Evolutionary conservation across 2,888 invertebrate genomes (phyloP).

Genomic region (Coenonympha glycerion): DNA sequence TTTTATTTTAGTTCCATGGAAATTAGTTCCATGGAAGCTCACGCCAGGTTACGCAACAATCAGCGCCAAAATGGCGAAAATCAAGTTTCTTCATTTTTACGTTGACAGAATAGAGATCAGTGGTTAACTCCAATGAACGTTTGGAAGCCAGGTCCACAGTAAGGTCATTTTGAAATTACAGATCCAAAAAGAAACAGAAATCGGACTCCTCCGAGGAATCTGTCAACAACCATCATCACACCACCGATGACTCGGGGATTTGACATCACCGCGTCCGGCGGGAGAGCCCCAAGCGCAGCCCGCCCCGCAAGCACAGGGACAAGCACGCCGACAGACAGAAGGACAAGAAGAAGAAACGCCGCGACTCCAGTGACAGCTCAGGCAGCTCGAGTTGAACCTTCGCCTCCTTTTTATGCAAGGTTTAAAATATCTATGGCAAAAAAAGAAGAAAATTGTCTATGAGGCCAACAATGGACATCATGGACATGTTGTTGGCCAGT

Average conservation of each 20-base stretch:
- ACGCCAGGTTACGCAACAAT: no score
- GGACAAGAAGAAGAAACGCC: conserved; percentile 48
- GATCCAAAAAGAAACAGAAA: conserved; percentile 58
- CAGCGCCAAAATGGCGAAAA: no score
- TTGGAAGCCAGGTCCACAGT: no score
- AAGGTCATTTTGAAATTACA: conserved; percentile 33
- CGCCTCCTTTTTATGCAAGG: neutral
- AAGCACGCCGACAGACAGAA: conserved; percentile 44
- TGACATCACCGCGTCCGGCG: conserved; percentile 68
- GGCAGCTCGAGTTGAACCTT: conserved; percentile 60
- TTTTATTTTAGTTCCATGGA: no score
- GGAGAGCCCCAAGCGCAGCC: conserved; percentile 55
- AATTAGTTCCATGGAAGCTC: no score
- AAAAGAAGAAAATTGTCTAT: conserved; percentile 8
- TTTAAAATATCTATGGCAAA: conserved; percentile 5
- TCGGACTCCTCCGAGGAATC: conserved; percentile 65
- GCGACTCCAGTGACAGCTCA: conserved; percentile 47
- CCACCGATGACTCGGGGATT: conserved; percentile 70
- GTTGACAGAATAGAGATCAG: no score
- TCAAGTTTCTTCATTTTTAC: no score
- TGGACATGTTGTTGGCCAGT: conserved; percentile 1
- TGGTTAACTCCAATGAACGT: no score
- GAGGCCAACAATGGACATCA: neutral
- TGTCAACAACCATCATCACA: conserved; percentile 63
- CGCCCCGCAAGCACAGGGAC: conserved; percentile 38